phyloP scores from a whole-genome alignment of 37 sponge, comb jelly and placozoan species.

The Eunapius fragilis region DNA sequence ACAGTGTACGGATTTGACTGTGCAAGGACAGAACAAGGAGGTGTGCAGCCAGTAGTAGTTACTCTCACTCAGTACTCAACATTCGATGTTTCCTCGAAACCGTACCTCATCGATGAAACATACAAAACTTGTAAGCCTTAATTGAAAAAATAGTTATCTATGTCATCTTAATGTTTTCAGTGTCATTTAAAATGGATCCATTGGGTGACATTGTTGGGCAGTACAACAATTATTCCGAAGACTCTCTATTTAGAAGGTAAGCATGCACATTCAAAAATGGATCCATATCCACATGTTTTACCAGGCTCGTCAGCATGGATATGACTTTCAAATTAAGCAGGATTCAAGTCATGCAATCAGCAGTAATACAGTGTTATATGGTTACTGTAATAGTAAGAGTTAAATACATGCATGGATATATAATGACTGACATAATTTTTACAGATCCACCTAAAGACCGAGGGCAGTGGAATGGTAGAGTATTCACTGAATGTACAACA shows the following conservation, averaged over 20 bases:
- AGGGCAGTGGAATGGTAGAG: no score
- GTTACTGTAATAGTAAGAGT: background rate
- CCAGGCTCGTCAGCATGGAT: background rate
- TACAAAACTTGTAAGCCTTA: background rate
- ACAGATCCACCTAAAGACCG: no score
- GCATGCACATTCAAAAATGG: background rate
- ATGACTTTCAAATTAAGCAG: background rate
- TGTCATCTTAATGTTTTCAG: no score
- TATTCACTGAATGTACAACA: no score
- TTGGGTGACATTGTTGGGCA: background rate
- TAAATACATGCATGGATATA: no score
- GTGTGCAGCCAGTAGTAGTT: conserved; percentile 8
- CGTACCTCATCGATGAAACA: conserved; percentile 22
- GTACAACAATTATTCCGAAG: background rate
- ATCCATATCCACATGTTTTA: background rate
- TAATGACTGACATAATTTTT: no score
- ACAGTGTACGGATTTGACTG: background rate
- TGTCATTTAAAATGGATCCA: background rate
- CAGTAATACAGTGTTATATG: background rate
- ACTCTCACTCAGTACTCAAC: conserved; percentile 30
- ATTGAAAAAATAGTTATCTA: background rate
- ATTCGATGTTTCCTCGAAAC: background rate
- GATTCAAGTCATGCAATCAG: background rate
- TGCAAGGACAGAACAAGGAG: conserved; percentile 8
- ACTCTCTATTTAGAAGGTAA: background rate